Evolutionary conservation across 2,797 vertebrate species (phyloP).

Genomic region (Catharus ustulatus): DNA sequence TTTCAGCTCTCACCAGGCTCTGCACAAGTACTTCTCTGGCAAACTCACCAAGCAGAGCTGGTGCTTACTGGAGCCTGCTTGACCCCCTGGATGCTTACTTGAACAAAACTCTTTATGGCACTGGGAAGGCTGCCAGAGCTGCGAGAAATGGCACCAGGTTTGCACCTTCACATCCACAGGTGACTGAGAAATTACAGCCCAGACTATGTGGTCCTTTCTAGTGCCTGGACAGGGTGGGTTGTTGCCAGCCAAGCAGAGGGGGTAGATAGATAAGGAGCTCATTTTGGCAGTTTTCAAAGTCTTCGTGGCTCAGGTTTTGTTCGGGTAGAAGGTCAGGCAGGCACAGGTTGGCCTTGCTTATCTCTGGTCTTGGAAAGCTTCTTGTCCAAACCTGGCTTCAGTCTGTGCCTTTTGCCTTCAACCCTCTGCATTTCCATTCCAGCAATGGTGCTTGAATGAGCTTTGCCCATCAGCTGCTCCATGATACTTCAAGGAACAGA

Average conservation of each 20-base stretch:
- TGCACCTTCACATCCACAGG: background rate
- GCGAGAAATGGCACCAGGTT: background rate
- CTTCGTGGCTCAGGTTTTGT: background rate
- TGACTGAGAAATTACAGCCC: background rate
- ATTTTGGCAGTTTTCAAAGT: background rate
- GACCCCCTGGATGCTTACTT: background rate
- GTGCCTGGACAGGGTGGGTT: background rate
- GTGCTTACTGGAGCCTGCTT: conserved; percentile 1
- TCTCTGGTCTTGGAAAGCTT: background rate
- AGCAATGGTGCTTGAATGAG: background rate
- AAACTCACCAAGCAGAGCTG: background rate
- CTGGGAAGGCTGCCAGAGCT: background rate
- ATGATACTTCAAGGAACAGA: background rate
- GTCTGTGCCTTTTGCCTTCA: background rate
- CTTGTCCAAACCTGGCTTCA: background rate
- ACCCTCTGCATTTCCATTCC: background rate
- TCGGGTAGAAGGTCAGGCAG: background rate
- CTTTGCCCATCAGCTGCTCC: background rate
- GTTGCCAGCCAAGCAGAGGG: background rate
- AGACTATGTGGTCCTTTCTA: background rate
- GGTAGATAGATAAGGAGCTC: background rate
- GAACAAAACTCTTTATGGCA: background rate
- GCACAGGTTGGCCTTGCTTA: background rate
- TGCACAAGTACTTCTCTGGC: background rate
- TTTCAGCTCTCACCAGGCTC: background rate